phyloP scores from a whole-genome alignment of 2,888 invertebrate species.

The Gastracanthus pulcherrimus region DNA sequence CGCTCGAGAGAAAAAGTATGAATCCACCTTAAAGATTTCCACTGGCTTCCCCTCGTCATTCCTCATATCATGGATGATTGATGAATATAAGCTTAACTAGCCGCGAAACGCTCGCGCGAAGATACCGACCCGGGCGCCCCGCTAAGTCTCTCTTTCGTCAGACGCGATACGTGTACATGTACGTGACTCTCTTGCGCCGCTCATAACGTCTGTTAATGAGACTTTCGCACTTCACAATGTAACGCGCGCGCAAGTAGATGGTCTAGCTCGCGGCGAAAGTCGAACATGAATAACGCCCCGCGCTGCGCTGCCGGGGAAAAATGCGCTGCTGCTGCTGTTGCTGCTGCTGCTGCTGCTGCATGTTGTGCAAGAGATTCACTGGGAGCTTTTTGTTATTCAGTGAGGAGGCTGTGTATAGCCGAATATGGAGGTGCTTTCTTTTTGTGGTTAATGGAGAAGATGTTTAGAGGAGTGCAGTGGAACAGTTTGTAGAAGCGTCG shows the following conservation, averaged over 20 bases:
- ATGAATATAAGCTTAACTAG: conserved; percentile 40
- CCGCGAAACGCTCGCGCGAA: conserved; percentile 1
- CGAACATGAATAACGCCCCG: conserved; percentile 52
- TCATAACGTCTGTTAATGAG: conserved; percentile 52
- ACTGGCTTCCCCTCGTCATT: background rate
- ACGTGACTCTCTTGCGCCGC: conserved; percentile 28
- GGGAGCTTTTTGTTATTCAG: no score
- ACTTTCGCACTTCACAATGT: conserved; percentile 54
- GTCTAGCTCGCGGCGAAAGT: conserved; percentile 50
- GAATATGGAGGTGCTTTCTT: no score
- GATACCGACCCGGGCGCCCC: conserved; percentile 17
- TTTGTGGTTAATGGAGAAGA: no score
- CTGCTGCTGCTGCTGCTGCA: no score
- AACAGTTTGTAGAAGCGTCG: no score
- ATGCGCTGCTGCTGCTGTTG: background rate
- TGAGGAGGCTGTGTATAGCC: no score
- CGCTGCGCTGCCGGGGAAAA: background rate
- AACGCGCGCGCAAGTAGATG: conserved; percentile 4
- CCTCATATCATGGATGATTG: conserved; percentile 44
- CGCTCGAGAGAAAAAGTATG: no score
- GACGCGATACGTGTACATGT: no score
- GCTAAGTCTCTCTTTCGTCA: conserved; percentile 46
- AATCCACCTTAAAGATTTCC: background rate
- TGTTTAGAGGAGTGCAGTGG: no score
- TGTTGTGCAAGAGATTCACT: no score